Base-by-base conservation (phyloP, 2,113 vertebrate genomes). In the Bothrops jararaca region DNA sequence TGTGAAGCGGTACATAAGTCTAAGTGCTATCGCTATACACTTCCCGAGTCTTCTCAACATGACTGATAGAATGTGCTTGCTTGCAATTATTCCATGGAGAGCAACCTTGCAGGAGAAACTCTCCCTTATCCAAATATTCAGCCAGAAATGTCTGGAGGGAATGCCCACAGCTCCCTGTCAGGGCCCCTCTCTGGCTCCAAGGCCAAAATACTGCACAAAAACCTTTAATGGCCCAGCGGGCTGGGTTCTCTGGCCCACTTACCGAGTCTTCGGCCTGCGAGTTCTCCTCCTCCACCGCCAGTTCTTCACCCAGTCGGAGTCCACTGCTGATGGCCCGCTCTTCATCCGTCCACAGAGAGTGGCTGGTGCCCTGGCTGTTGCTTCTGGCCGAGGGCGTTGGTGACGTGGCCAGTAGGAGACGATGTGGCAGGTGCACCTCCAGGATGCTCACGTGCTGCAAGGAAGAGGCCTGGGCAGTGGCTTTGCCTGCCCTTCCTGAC, bases 211-310 rank as follows among this genome's bases (percentile, higher is more conserved):
- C 10, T 74, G 26, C 26, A 4, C 69, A 7, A 24, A 24, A 23
- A 24, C 0, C 0, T 58, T 23, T 0, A 8, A 18, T 0, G 15
- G 15, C 15, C 24, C 34, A 39, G 69, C 7, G 39, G 4, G 15
- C 2, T 80, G 69, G 23, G 1, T 10, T 34, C 42, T 0, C n/a
- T 2, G 20, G 7, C 18, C 12, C 34, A 85, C 98, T 97, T 96
- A 99, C 99, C 90, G 99, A 99, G 92, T 99, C 99, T 90, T 99
- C 99, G 26, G 99, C 99, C 95, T 99, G 99, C 0, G 99, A 99
- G 94, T 99, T 99, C 89, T 99, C 99, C 88, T 99, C 99, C 94
- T 99, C 99, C 85, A 99, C 99, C 0, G 98, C 99, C 95, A 99
- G 96, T 94, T 99, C 99, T 88, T 99, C 90, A 99, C 99, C 99